These are phyloP conservation scores for Gadopsis marmoratus DNA, from an alignment of 2,797 vertebrate genomes.

Conservation along the genomic window DNA sequence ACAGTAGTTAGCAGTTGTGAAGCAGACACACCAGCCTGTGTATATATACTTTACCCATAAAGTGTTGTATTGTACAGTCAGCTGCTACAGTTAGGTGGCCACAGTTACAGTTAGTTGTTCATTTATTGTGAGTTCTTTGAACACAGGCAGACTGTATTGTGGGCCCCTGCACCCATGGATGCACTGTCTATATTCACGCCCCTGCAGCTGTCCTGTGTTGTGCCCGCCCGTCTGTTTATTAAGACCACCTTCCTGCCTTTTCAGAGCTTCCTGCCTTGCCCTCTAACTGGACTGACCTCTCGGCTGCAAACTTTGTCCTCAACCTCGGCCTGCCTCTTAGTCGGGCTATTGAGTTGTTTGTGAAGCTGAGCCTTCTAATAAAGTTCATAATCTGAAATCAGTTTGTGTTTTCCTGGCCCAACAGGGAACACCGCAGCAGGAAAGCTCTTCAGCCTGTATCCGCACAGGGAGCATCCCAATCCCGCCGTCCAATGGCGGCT, in stretches of 20 bases:
- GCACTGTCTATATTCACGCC: no score
- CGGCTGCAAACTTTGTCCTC: neutral
- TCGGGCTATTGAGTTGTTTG: neutral
- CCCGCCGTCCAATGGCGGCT: neutral
- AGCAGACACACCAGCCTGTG: no score
- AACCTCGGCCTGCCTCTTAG: neutral
- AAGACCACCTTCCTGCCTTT: neutral
- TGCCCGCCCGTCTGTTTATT: neutral
- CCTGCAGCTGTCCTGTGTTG: neutral
- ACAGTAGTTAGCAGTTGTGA: no score
- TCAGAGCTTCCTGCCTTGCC: neutral
- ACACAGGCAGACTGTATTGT: no score
- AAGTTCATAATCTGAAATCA: neutral
- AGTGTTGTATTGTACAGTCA: no score
- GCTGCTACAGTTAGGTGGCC: no score
- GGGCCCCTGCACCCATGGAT: no score
- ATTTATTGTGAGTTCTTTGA: no score
- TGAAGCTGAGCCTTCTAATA: neutral
- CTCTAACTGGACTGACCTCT: neutral
- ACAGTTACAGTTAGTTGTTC: no score
- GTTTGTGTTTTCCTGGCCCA: neutral
- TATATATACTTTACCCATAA: no score
- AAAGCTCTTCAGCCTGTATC: neutral
- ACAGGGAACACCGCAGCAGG: neutral
- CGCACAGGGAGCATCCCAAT: neutral